Percentiles rank a stretch among this genome's conserved stretches.
These are phyloP conservation scores for Pristionchus japonicus DNA, from an alignment of 2,888 invertebrate species.

Conservation along the genomic window DNA sequence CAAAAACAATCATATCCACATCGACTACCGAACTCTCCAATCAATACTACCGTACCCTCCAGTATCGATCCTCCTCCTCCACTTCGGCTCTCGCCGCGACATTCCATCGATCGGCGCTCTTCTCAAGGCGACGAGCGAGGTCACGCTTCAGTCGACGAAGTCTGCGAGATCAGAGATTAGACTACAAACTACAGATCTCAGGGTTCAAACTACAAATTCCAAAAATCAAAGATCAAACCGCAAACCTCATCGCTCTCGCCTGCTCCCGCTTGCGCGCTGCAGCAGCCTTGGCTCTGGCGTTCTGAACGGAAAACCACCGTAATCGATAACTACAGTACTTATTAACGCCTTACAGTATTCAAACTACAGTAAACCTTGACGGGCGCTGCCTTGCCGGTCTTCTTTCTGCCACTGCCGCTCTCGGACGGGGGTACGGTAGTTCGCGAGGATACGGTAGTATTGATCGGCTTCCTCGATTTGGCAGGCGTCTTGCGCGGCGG, in stretches of 20 bases:
- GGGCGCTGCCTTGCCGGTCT: not conserved
- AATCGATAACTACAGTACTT: not conserved
- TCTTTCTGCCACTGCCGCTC: not conserved
- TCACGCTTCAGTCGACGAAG: slow-evolving; percentile 4
- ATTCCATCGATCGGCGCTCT: not conserved
- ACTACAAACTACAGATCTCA: not conserved
- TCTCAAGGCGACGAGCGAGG: not conserved
- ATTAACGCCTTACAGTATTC: not conserved
- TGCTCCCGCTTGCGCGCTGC: not conserved
- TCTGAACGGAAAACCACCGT: not conserved
- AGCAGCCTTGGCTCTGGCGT: not conserved
- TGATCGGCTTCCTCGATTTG: not conserved
- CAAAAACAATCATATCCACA: not conserved
- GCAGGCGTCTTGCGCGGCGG: not conserved
- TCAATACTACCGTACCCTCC: slow-evolving; percentile 22
- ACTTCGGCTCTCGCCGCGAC: not conserved
- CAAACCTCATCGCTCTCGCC: not conserved
- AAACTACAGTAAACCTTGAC: not conserved
- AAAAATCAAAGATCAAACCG: not conserved
- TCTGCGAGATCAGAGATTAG: not conserved
- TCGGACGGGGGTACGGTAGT: not conserved
- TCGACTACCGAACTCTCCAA: not conserved
- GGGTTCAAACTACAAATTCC: not conserved
- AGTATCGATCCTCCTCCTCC: slow-evolving; percentile 35
- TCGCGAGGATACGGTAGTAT: not conserved